A percentile compares a stretch with the other conserved stretches of the same genome.
phyloP scores from a whole-genome alignment of 64 coral and sea anemone species.

The Cladopsammia gracilis region DNA sequence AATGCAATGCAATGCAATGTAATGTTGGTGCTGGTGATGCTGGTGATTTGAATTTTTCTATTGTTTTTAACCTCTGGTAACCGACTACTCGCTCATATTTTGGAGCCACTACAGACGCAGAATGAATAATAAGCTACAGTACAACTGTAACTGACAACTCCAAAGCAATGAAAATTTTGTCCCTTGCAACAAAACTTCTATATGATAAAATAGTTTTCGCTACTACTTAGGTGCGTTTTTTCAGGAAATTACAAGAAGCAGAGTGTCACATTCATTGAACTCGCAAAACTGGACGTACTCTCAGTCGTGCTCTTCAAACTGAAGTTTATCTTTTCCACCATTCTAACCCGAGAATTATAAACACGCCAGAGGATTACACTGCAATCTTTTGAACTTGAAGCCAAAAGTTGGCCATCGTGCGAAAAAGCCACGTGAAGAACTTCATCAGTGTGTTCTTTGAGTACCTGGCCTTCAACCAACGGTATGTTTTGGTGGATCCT shows the following conservation, averaged over 20 bases:
- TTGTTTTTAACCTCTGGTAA: too few relatives aligned
- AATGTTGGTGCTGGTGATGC: too few relatives aligned
- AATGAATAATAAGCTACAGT: too few relatives aligned
- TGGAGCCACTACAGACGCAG: too few relatives aligned
- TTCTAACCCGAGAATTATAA: not conserved
- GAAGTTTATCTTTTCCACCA: conserved; percentile 38
- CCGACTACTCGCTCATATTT: too few relatives aligned
- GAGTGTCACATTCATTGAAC: conserved; percentile 70
- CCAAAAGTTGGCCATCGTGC: conserved; percentile 77
- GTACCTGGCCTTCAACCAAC: conserved; percentile 54
- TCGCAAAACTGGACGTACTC: conserved; percentile 93
- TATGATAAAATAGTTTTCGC: too few relatives aligned
- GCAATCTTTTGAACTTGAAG: conserved; percentile 93
- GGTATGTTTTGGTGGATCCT: conserved; percentile 71
- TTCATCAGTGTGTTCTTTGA: conserved; percentile 77
- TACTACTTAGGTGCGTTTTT: too few relatives aligned
- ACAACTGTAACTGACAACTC: too few relatives aligned
- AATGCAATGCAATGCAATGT: too few relatives aligned
- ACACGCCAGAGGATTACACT: conserved; percentile 84
- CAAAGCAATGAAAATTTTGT: too few relatives aligned
- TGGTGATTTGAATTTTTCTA: too few relatives aligned
- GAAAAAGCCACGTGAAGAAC: conserved; percentile 93
- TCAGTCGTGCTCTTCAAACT: conserved; percentile 68
- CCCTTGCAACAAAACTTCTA: too few relatives aligned
- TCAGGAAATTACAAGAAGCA: conserved; percentile 46